phyloP scores from a whole-genome alignment of 1,140 invertebrate species.

The Neodiprion virginianus region DNA sequence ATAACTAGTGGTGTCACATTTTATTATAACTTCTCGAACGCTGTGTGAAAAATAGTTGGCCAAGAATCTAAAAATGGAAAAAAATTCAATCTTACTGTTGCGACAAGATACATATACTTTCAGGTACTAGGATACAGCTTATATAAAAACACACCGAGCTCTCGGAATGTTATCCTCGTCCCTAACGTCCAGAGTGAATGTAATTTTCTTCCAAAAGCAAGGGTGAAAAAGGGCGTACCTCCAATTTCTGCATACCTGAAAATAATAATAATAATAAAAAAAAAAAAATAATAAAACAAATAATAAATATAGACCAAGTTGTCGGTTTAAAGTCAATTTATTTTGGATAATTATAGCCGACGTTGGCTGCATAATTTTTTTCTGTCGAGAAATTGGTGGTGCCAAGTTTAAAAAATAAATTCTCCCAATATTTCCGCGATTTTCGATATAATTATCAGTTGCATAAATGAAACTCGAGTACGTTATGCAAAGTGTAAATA shows the following conservation, averaged over 20 bases:
- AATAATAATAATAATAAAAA: not conserved
- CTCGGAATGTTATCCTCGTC: slow-evolving; percentile 55
- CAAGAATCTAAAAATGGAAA: slow-evolving; percentile 37
- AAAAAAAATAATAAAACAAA: not conserved
- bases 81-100: not conserved
- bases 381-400: not conserved
- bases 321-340: not conserved
- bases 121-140: too few relatives aligned
- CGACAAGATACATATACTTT: not conserved
- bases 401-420: not conserved
- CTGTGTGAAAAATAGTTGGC: slow-evolving; percentile 51
- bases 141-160: slow-evolving; percentile 43
- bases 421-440: not conserved
- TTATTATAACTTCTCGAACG: slow-evolving; percentile 54
- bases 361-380: too few relatives aligned
- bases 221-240: slow-evolving; percentile 68
- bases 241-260: slow-evolving; percentile 67
- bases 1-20: slow-evolving; percentile 43
- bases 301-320: not conserved
- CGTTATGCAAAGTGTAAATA: too few relatives aligned
- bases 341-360: not conserved
- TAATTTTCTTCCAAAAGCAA: slow-evolving; percentile 65
- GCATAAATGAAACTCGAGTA: too few relatives aligned
- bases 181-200: slow-evolving; percentile 46
- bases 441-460: not conserved